Percentiles rank a stretch among this genome's conserved stretches.
Conservation (phyloP, 2,113 vertebrate species). For the Syrrhaptes paradoxus region DNA sequence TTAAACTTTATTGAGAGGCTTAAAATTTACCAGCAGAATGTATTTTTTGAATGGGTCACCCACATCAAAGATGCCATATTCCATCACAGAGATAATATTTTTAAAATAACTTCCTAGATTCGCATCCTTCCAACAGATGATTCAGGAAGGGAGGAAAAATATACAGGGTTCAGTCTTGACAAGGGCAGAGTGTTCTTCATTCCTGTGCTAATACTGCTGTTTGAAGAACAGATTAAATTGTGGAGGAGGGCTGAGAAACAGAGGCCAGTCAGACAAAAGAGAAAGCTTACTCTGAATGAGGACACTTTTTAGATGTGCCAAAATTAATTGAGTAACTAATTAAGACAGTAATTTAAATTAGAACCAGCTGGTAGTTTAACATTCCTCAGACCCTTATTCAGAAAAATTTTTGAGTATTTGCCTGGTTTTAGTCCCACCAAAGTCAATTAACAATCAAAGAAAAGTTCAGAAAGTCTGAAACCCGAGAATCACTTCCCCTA, state of each 20-base stretch:
- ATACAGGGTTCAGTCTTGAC: not conserved
- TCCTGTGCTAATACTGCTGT: not conserved
- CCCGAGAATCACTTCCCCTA: not conserved
- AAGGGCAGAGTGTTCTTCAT: not conserved
- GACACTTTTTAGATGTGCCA: conserved; percentile 25
- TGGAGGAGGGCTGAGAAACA: not conserved
- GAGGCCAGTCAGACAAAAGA: not conserved
- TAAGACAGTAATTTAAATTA: conserved; percentile 40
- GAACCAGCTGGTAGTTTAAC: conserved; percentile 30
- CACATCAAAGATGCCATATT: not conserved
- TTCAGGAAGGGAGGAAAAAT: conserved; percentile 32
- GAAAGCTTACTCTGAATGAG: not conserved
- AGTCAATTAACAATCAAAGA: not conserved
- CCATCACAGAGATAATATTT: not conserved
- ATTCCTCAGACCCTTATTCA: conserved; percentile 26
- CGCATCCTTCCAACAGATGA: not conserved
- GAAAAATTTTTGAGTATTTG: conserved; percentile 8
- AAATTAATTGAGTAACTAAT: conserved; percentile 36
- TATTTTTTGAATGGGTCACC: conserved; percentile 19
- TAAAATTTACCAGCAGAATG: conserved; percentile 1
- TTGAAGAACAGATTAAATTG: conserved; percentile 22
- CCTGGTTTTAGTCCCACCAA: not conserved
- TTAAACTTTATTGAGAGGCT: not conserved
- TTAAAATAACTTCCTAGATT: conserved; percentile 24
- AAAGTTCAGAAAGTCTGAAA: not conserved